Conservation (phyloP, 2,797 vertebrate genomes). For the Agapornis canus region DNA sequence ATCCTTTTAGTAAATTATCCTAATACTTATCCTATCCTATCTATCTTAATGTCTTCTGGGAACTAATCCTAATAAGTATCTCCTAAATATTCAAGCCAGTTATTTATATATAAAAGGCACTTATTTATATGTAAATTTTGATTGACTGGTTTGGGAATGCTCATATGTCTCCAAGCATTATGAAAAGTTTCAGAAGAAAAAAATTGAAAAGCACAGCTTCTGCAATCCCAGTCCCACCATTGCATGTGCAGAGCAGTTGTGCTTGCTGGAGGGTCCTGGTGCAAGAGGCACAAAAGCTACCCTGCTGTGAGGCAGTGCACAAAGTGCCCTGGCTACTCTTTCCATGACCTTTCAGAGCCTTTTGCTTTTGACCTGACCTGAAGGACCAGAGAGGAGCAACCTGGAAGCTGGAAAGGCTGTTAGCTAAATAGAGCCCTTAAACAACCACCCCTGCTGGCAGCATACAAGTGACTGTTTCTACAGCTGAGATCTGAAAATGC, state of each 20-base stretch:
- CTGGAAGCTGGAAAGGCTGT: not conserved
- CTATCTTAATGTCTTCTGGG: not conserved
- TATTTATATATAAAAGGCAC: not conserved
- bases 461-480: not conserved
- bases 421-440: not conserved
- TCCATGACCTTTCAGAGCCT: not conserved
- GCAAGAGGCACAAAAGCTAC: not conserved
- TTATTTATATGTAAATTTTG: not conserved
- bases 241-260: fast-evolving
- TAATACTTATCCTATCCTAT: not conserved
- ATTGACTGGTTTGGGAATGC: not conserved
- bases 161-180: not conserved
- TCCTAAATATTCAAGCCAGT: not conserved
- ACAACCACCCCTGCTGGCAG: not conserved
- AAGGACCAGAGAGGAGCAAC: not conserved
- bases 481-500: not conserved
- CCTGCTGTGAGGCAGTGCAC: not conserved
- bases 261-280: fast-evolving
- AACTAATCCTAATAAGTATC: conserved; percentile 4
- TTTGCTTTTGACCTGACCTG: not conserved
- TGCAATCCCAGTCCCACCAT: not conserved
- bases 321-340: not conserved
- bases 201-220: not conserved
- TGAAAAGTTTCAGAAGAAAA: not conserved
- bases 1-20: not conserved